phyloP scores from a whole-genome alignment of 2,797 vertebrate species.

The Sphaeramia orbicularis region DNA sequence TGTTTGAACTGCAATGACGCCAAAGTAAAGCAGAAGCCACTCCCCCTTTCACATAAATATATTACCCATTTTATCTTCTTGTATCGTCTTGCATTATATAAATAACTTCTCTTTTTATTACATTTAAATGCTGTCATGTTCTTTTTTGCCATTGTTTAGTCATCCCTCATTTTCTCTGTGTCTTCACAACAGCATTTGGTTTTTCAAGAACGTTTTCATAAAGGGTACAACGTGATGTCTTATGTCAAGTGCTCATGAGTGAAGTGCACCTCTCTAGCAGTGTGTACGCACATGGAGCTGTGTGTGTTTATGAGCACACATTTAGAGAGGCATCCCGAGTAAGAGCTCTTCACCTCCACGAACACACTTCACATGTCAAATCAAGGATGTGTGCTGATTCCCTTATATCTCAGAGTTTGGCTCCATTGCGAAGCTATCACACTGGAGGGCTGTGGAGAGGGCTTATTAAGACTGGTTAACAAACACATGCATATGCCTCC shows the following conservation, averaged over 20 bases:
- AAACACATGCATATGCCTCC: constrained; percentile 50
- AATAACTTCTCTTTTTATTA: too few relatives aligned
- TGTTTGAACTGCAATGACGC: too few relatives aligned
- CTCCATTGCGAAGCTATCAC: constrained; percentile 46
- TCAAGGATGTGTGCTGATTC: constrained; percentile 41
- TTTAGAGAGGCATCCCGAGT: constrained; percentile 34
- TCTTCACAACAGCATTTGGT: constrained; percentile 3
- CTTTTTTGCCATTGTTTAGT: too few relatives aligned
- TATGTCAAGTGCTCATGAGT: constrained; percentile 14
- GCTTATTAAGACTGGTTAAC: constrained; percentile 54
- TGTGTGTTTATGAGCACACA: not conserved
- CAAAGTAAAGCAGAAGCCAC: too few relatives aligned
- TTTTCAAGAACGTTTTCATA: not conserved
- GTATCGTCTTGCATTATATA: too few relatives aligned
- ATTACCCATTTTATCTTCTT: too few relatives aligned
- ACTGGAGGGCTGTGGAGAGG: constrained; percentile 45
- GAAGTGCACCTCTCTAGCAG: constrained; percentile 7
- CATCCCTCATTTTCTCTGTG: not conserved
- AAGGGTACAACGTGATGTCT: constrained; percentile 8
- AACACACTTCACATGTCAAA: constrained; percentile 40
- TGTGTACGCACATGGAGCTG: not conserved
- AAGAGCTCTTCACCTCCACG: constrained; percentile 51
- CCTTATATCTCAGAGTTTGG: constrained; percentile 39
- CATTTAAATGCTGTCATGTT: too few relatives aligned
- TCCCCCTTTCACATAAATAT: too few relatives aligned